Conservation (phyloP, 1,140 invertebrate species). For the Temnothorax nylanderi region DNA sequence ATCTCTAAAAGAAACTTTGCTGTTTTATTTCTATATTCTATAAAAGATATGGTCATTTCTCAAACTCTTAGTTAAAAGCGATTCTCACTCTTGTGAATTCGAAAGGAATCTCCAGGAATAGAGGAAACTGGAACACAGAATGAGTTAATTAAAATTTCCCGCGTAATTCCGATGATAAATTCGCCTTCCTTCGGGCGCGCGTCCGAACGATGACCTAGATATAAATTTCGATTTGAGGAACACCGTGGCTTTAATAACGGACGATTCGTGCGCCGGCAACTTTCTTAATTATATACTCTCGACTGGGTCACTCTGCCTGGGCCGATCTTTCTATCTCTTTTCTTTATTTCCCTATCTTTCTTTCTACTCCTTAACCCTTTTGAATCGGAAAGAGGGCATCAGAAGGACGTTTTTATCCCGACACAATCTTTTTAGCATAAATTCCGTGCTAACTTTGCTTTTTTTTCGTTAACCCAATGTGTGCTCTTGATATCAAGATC, state of each 20-base stretch:
- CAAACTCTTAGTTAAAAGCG: conserved; percentile 9
- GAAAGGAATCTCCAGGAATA: conserved; percentile 18
- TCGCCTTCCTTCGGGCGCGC: conserved; percentile 41
- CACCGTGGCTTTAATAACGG: conserved; percentile 71
- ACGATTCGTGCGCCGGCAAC: conserved; percentile 63
- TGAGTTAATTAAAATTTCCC: conserved; percentile 75
- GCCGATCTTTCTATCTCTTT: conserved; percentile 7
- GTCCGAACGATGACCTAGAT: conserved; percentile 60
- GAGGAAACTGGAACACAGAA: conserved; percentile 21
- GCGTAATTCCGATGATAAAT: conserved; percentile 71
- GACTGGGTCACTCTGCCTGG: conserved; percentile 1
- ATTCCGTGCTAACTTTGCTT: background rate
- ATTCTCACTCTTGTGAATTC: conserved; percentile 2
- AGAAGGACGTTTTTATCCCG: background rate
- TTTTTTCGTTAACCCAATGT: background rate
- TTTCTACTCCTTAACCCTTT: conserved; percentile 24
- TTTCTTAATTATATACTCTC: conserved; percentile 75
- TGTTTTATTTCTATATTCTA: background rate
- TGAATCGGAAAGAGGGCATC: background rate
- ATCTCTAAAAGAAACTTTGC: background rate
- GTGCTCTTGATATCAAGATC: conserved; percentile 6
- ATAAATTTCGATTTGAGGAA: conserved; percentile 72
- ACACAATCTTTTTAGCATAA: conserved; percentile 23
- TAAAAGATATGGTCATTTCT: background rate
- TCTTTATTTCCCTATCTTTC: background rate